A percentile compares a stretch with the other conserved stretches of the same genome.
These are phyloP conservation scores for Neostethus bicornis DNA, from an alignment of 2,797 vertebrate genomes.

Conservation along the genomic window DNA sequence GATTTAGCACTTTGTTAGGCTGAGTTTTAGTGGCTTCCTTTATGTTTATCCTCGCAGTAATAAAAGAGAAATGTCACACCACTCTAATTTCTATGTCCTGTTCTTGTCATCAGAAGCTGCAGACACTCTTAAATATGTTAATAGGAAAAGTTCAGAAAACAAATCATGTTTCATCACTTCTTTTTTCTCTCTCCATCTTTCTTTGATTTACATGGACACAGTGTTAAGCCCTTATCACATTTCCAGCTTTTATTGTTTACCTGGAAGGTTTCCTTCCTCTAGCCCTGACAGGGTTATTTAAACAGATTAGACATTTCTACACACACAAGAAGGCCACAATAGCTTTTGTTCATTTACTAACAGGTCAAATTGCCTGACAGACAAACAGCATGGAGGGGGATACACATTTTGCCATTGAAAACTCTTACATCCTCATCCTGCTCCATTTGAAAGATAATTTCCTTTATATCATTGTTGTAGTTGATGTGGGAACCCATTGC, in stretches of 20 bases:
- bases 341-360: conserved; percentile 41
- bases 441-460: conserved; percentile 46
- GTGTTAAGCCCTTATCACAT: conserved; percentile 23
- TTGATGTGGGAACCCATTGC: conserved; percentile 41
- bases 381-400: conserved; percentile 26
- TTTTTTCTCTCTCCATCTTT: too few species aligned
- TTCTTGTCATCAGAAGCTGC: conserved; percentile 26
- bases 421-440: conserved; percentile 34
- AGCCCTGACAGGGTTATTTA: conserved; percentile 45
- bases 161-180: too few species aligned
- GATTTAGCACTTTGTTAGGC: conserved; percentile 69
- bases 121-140: conserved; percentile 11
- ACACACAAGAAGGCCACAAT: conserved; percentile 49
- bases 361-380: conserved; percentile 53
- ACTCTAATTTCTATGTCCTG: conserved; percentile 11
- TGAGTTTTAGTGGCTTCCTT: conserved; percentile 54
- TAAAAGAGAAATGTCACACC: conserved; percentile 24
- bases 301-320: conserved; percentile 49
- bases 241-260: conserved; percentile 12
- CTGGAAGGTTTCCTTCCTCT: conserved; percentile 33
- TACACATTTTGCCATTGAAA: conserved; percentile 52
- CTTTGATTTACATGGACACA: conserved; percentile 11
- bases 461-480: conserved; percentile 43
- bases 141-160: conserved; percentile 19
- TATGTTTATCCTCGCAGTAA: conserved; percentile 17